Evolutionary conservation across 2,888 invertebrate genomes (phyloP), one percentile per base, ranked within the genome.

Genomic region (Dynastes maya): DNA sequence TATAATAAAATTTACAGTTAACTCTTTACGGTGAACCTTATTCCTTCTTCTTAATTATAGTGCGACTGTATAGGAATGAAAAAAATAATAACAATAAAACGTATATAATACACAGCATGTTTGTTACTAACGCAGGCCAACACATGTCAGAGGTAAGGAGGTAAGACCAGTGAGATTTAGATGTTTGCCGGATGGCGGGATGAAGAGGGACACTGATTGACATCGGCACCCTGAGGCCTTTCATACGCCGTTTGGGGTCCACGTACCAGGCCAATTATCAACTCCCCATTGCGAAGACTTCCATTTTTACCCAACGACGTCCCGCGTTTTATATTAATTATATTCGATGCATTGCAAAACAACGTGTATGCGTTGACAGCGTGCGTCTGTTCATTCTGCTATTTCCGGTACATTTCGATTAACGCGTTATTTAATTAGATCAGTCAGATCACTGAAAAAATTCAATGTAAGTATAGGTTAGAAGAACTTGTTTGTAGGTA

Each of bases 191-290:
- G 27, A 51, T 13, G 51, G 51, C 3, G 29, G 75, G 63, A 37
- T 32, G 67, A 27, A 45, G 68, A 67, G 79, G 79, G 77, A 58
- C 71, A 58, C 70, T 70, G 75, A 76, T 79, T 76, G 76, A 72
- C 70, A 65, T 45, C 32, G 71, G 79, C 70, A 65, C 79, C 79
- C 79, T 61, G 71, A 64, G 77, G 77, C 65, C 40, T 37, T 71
- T 72, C 71, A 76, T 72, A 58, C 79, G 49, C 79, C 49, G 76
- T 58, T 70, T 77, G 81, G 79, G 81, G 78, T 78, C 77, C 81
- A 67, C 40, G 78, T 80, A 78, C 78, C 81, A 75, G 78, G 79
- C 81, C 81, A 81, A 81, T 81, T 81, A 81, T 76, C 74, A 79
- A 68, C 80, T 70, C 81, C 81, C 81, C 81, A 80, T 77, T n/a